Percentiles rank a stretch among this genome's conserved stretches.
phyloP scores from a whole-genome alignment of 1,140 invertebrate genomes.

The Euura lappo region DNA sequence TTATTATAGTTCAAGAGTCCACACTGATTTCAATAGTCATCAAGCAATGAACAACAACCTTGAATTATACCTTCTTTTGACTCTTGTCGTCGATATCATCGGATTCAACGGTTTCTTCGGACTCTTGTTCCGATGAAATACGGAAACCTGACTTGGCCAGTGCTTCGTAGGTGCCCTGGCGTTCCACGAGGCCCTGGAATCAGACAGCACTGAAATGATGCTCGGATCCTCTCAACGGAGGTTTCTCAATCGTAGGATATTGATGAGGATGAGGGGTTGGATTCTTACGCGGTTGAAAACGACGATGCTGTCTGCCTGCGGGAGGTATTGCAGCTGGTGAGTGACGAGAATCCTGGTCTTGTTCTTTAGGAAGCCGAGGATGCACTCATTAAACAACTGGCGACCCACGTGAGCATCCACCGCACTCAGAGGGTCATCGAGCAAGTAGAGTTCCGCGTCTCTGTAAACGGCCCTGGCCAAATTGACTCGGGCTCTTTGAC shows the following conservation, averaged over 20 bases:
- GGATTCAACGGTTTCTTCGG: background rate
- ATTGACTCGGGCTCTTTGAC: slow-evolving; percentile 85
- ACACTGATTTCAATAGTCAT: background rate
- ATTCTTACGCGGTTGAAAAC: slow-evolving; percentile 69
- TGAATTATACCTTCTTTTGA: background rate
- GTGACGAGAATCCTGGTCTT: slow-evolving; percentile 83
- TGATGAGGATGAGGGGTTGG: slow-evolving; percentile 31
- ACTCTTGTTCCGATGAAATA: background rate
- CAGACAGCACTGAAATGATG: too few relatives aligned
- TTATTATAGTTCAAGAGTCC: background rate
- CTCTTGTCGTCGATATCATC: background rate
- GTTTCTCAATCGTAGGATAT: too few relatives aligned
- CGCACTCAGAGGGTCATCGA: too few relatives aligned
- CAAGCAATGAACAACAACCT: background rate
- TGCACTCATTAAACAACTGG: slow-evolving; percentile 74
- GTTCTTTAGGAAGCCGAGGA: slow-evolving; percentile 69
- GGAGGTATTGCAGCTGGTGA: slow-evolving; percentile 83
- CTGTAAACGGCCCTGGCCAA: too few relatives aligned
- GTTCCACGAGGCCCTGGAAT: background rate
- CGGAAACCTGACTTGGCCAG: background rate
- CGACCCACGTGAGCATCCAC: too few relatives aligned
- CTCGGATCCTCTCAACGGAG: too few relatives aligned
- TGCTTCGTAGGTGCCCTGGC: background rate
- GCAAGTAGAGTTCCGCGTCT: too few relatives aligned
- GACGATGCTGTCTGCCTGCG: slow-evolving; percentile 70